Conservation (phyloP, 2,888 invertebrate species). For the Deilephila elpenor region DNA sequence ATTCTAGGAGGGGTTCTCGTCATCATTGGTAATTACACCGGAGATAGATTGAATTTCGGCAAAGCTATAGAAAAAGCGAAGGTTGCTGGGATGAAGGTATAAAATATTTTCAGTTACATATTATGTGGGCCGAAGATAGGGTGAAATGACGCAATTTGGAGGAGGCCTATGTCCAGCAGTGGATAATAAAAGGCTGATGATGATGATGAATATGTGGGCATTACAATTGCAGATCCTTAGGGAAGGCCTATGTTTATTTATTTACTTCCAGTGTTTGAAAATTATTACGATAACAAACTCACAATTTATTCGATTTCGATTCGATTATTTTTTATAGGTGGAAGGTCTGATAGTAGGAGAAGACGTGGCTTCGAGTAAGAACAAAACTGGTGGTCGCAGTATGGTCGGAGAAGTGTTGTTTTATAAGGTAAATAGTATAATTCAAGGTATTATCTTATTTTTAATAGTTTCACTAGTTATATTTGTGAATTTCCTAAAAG, state of each 20-base stretch:
- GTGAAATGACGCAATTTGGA: too few relatives aligned
- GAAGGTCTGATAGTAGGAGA: conserved; percentile 88
- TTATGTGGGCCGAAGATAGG: not conserved
- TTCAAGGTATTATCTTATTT: not conserved
- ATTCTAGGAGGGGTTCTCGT: conserved; percentile 87
- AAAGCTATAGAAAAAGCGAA: conserved; percentile 90
- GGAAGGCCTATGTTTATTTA: too few relatives aligned
- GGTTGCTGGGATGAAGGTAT: conserved; percentile 84
- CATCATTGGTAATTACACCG: conserved; percentile 90
- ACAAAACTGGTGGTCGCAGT: conserved; percentile 86
- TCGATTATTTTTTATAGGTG: conserved; percentile 56
- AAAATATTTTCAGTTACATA: not conserved
- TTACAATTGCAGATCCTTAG: too few relatives aligned
- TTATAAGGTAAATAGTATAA: conserved; percentile 70
- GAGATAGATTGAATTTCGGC: conserved; percentile 92
- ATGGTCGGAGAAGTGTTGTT: conserved; percentile 87
- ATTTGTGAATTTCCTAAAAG: too few relatives aligned
- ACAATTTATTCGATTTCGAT: not conserved
- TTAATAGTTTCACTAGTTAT: too few relatives aligned
- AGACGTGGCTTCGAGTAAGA: conserved; percentile 85
- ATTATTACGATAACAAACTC: too few relatives aligned
- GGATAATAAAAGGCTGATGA: too few relatives aligned
- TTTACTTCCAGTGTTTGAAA: too few relatives aligned
- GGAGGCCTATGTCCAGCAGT: too few relatives aligned
- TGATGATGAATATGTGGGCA: too few relatives aligned